phyloP scores from a whole-genome alignment of 1,140 invertebrate genomes.

The Bombus terrestris region DNA sequence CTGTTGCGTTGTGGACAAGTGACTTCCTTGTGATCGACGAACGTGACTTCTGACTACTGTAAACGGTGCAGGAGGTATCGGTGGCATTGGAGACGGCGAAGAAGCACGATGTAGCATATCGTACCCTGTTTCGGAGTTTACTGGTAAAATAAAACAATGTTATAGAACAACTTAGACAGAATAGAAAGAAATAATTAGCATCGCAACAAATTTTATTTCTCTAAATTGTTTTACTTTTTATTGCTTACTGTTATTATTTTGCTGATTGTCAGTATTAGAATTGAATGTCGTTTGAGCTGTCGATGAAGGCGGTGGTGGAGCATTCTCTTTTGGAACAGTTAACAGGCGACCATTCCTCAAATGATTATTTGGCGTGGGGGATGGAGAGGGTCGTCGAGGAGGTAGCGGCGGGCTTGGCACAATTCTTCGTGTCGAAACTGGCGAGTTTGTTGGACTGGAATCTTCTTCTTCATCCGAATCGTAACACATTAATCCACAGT shows the following conservation, averaged over 20 bases:
- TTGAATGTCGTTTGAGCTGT: constrained; percentile 74
- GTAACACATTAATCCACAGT: constrained; percentile 77
- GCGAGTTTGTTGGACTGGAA: constrained; percentile 84
- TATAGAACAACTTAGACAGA: not conserved
- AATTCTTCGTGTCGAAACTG: constrained; percentile 77
- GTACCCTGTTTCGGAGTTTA: constrained; percentile 78
- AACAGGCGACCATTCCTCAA: constrained; percentile 78
- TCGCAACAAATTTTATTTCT: not conserved
- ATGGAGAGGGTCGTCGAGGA: constrained; percentile 86
- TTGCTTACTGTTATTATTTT: constrained; percentile 78
- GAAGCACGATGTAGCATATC: constrained; percentile 80
- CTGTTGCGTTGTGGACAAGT: constrained; percentile 19
- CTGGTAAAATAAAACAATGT: constrained; percentile 47
- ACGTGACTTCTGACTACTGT: constrained; percentile 69
- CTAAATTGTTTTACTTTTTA: not conserved
- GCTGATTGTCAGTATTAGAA: constrained; percentile 71
- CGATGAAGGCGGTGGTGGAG: constrained; percentile 69
- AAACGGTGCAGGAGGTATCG: constrained; percentile 71
- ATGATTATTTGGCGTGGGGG: constrained; percentile 74
- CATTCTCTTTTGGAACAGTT: constrained; percentile 83
- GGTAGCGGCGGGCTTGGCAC: constrained; percentile 85
- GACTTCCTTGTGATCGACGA: constrained; percentile 58
- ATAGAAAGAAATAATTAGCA: not conserved
- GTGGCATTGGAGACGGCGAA: constrained; percentile 73
- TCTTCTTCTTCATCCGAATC: constrained; percentile 79